phyloP scores from a whole-genome alignment of 2,888 invertebrate species.

The Eulithis testata region DNA sequence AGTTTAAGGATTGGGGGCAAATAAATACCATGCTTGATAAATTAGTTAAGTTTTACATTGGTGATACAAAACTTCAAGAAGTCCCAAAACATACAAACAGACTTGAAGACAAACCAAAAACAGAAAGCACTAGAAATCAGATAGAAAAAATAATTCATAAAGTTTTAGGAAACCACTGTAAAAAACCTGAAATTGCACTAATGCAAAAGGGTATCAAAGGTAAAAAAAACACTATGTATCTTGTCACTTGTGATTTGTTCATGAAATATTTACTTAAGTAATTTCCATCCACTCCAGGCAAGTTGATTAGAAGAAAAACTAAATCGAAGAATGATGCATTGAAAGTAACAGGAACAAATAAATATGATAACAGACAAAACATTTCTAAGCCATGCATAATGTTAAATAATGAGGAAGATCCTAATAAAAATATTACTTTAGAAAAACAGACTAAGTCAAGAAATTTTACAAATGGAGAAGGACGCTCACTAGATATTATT shows the following conservation, averaged over 20 bases:
- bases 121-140: slow-evolving; percentile 56
- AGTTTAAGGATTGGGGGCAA: slow-evolving; percentile 83
- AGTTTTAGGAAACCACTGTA: slow-evolving; percentile 65
- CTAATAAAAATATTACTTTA: not conserved
- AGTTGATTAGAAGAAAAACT: slow-evolving; percentile 58
- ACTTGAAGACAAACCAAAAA: slow-evolving; percentile 31
- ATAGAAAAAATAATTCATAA: slow-evolving; percentile 72
- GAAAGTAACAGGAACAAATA: slow-evolving; percentile 25
- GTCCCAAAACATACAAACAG: slow-evolving; percentile 39
- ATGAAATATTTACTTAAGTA: not conserved
- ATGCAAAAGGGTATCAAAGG: slow-evolving; percentile 75
- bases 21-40: slow-evolving; percentile 65
- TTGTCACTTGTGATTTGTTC: not conserved
- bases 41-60: slow-evolving; percentile 61
- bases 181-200: slow-evolving; percentile 58
- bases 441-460: not conserved
- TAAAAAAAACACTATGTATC: slow-evolving; percentile 34
- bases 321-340: slow-evolving; percentile 37
- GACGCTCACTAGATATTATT: not conserved
- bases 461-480: not conserved
- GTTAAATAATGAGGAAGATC: not conserved
- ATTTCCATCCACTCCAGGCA: slow-evolving; percentile 54
- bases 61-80: slow-evolving; percentile 54
- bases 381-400: not conserved
- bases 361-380: slow-evolving; percentile 8